Evolutionary conservation across 2,797 vertebrate genomes (phyloP), one percentile per base, ranked within the genome.

Genomic region (Nothura maculosa): DNA sequence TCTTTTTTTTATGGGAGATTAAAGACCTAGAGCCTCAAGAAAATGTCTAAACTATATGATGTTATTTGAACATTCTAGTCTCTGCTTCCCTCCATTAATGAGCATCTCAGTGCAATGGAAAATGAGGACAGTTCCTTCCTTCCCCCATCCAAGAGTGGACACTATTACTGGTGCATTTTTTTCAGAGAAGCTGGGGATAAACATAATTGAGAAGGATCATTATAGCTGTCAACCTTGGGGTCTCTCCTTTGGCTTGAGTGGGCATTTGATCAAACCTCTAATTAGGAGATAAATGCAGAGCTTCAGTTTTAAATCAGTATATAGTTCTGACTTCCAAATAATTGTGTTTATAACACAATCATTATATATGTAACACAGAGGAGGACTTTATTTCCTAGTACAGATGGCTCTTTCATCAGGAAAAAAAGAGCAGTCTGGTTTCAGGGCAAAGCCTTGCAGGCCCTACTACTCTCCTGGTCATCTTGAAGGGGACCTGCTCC

Each of bases 21-120:
- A 38, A 25, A 84, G 27, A 0, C 0, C 77, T 61, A 57, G 0
- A 0, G 30, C 24, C 18, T 67, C 70, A 42, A 48, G 50, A 19
- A 79, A 86, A 62, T 14, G 2, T 27, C 42, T 83, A 2, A 2
- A 1, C 8, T 45, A 20, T 24, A n/a, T 0, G 0, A 14, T 20
- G 48, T 3, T 32, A 9, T 69, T 85, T 60, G 62, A 77, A 85
- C 91, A 61, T 30, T 17, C 57, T 30, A 61, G 14, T 10, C 10
- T 36, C 14, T 74, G 42, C 14, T 87, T 77, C 11, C 3, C 17
- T 74, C 21, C 40, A 6, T 30, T 17, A 67, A 7, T 15, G 20
- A 83, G 15, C 7, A 64, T 12, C 18, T 79, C 45, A 57, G 28
- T 63, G 34, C 21, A 8, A 47, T 48, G 48, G 40, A 74, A 80